Conservation (phyloP, 2,888 invertebrate species). For the Iselma pallidipennis region DNA sequence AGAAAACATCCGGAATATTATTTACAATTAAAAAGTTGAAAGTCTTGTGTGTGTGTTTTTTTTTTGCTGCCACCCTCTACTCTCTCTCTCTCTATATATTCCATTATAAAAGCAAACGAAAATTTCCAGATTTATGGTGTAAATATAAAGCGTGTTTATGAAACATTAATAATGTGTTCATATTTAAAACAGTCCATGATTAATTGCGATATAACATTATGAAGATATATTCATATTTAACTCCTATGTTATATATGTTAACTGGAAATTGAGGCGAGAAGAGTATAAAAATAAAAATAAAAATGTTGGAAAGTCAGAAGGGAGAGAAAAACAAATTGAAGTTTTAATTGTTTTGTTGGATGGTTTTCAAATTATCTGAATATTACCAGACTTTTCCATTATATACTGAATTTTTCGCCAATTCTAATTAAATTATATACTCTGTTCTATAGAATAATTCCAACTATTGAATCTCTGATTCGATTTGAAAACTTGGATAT, state of each 20-base stretch:
- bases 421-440: not conserved
- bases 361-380: not conserved
- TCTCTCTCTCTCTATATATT: not conserved
- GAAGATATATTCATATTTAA: not conserved
- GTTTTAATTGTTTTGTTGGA: not conserved
- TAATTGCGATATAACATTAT: not conserved
- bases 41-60: no score
- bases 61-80: no score
- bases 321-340: not conserved
- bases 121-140: not conserved
- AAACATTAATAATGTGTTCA: slow-evolving; percentile 1
- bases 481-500: not conserved
- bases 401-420: not conserved
- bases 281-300: not conserved
- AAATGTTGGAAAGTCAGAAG: not conserved
- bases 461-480: not conserved
- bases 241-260: not conserved
- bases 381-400: not conserved
- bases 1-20: not conserved
- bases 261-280: not conserved
- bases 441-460: no score
- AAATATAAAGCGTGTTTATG: slow-evolving; percentile 1
- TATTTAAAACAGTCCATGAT: not conserved
- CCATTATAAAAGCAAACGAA: not conserved
- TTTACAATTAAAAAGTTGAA: not conserved